Base-by-base conservation (phyloP, 37 sponge, comb jelly and placozoan genomes). In the Chondrosia reniformis region DNA sequence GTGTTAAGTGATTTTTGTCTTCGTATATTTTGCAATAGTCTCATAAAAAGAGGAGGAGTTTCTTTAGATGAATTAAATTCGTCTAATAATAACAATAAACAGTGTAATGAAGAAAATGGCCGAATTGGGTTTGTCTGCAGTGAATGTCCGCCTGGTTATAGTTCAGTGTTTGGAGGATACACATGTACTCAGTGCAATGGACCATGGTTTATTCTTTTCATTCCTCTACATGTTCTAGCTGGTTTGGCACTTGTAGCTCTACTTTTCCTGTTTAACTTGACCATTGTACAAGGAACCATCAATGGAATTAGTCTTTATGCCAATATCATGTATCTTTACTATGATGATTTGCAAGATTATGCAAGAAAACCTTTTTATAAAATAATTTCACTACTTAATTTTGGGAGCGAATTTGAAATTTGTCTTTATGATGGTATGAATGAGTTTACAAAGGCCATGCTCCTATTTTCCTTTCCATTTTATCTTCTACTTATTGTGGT, bases 371-470 rank as follows among this genome's bases (percentile, higher is more conserved):
- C 43, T 25, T 37, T 69, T 6, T 69, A 10, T 6, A 17, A 42
- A 21, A 41, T 40, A 4, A 41, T 69, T 19, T 21, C 72, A 21
- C 25, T 76, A 3, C 9, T 84, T 5, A 89, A 89, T 33, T 58
- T 87, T 63, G 89, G 84, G 17, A 22, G 44, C 13, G 78, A 74
- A 0, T 46, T 77, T 67, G 33, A 85, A 19, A 57, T 84, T 25
- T 89, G 89, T 22, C 84, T 89, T 57, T 89, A 52, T 62, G 79
- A 84, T 77, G 89, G 89, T 2, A 89, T 89, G 89, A 69, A 55
- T 46, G 85, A 89, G 34, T 58, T 65, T 25, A 54, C 56, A 4
- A 89, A 84, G 44, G 55, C 61, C 24, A 76, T 67, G 2, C 57
- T 89, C 15, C 85, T 77, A 55, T 80, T 66, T 44, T 55, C 81